These are phyloP conservation scores for pig (Sus scrofa) DNA, from an alignment of 2,113 vertebrate genomes.

Conservation along the genomic window DNA sequence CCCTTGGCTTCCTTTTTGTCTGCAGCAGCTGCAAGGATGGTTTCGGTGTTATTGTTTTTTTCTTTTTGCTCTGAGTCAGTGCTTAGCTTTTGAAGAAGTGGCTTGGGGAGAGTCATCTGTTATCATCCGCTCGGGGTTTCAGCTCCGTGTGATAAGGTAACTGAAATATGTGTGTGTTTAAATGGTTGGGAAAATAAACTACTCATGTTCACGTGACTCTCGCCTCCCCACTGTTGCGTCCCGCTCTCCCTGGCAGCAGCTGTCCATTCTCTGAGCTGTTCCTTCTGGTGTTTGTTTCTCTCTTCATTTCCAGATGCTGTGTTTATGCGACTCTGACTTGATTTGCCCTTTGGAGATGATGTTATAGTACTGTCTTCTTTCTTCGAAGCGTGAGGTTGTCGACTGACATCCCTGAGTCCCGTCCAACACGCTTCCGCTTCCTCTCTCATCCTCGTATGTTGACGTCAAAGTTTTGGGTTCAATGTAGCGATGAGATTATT, in stretches of 20 bases:
- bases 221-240: background rate
- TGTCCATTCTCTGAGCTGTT: background rate
- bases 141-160: constrained; percentile 58
- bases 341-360: background rate
- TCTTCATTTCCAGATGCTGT: background rate
- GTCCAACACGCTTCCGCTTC: background rate
- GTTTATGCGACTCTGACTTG: background rate
- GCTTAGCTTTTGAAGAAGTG: constrained; percentile 64
- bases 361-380: background rate
- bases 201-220: background rate
- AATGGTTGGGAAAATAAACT: constrained; percentile 41
- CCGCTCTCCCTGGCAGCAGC: background rate
- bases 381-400: background rate
- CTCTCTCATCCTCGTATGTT: background rate
- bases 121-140: background rate
- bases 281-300: background rate
- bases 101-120: constrained; percentile 31
- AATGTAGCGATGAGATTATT: background rate
- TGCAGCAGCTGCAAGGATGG: constrained; percentile 49
- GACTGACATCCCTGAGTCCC: background rate
- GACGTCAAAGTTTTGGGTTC: background rate
- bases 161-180: constrained; percentile 42
- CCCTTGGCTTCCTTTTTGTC: constrained; percentile 51
- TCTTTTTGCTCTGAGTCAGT: constrained; percentile 71
- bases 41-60: background rate